A percentile compares a stretch with the other conserved stretches of the same genome.
phyloP scores from a whole-genome alignment of 2,797 vertebrate species.

The Harpagifer antarcticus region DNA sequence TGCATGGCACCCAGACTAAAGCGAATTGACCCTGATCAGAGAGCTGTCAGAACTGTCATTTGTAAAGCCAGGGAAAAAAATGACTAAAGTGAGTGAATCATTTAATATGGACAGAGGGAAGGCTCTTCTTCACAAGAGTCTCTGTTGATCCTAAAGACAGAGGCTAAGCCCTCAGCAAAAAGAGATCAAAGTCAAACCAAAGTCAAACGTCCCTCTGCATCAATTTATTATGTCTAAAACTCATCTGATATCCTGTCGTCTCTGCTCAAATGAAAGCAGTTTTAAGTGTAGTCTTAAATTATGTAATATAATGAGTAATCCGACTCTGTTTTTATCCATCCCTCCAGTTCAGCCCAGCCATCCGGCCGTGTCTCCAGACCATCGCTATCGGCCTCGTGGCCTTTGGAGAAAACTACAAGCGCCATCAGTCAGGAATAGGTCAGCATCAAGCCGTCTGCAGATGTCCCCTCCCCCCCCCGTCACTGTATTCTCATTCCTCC shows the following conservation, averaged over 20 bases:
- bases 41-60: not conserved
- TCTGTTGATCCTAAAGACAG: slow-evolving; percentile 40
- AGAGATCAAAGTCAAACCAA: slow-evolving; percentile 28
- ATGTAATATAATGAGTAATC: slow-evolving; percentile 8
- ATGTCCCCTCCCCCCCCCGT: slow-evolving; percentile 46
- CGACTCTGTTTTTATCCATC: slow-evolving; percentile 19
- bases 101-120: not conserved
- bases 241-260: slow-evolving; percentile 25
- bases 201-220: slow-evolving; percentile 16
- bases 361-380: slow-evolving; percentile 93
- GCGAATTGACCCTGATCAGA: not conserved
- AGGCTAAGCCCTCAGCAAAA: slow-evolving; percentile 20
- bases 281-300: slow-evolving; percentile 7
- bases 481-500: slow-evolving; percentile 70
- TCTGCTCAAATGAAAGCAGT: slow-evolving; percentile 24
- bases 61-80: slow-evolving; percentile 23
- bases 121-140: slow-evolving; percentile 13
- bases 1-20: slow-evolving; percentile 4
- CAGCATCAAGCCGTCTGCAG: slow-evolving; percentile 69
- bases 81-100: not conserved
- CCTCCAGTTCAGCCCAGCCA: slow-evolving; percentile 90
- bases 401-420: slow-evolving; percentile 94
- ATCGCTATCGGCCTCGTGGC: slow-evolving; percentile 93
- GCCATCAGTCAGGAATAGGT: slow-evolving; percentile 90
- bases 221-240: slow-evolving; percentile 35